Conservation (phyloP, 2,113 vertebrate species). For the Oxyura jamaicensis region DNA sequence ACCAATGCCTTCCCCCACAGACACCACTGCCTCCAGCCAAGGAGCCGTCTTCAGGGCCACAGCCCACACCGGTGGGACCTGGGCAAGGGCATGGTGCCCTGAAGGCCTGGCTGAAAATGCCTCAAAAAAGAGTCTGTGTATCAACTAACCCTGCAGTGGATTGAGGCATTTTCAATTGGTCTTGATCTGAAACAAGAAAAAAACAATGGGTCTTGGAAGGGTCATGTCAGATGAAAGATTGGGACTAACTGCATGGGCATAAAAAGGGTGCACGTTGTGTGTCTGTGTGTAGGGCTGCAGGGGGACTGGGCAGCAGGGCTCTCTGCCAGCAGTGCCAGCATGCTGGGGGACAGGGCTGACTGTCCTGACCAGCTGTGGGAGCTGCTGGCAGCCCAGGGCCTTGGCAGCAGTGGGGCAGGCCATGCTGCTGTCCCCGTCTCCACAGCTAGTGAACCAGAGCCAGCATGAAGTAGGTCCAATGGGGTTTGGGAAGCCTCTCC, state of each 20-base stretch:
- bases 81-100: neutral
- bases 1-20: neutral
- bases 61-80: neutral
- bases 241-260: neutral
- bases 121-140: neutral
- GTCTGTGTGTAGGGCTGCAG: neutral
- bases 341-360: neutral
- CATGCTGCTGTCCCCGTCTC: neutral
- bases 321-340: neutral
- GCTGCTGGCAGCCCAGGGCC: neutral
- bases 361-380: neutral
- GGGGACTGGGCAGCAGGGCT: neutral
- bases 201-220: neutral
- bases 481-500: neutral
- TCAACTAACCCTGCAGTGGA: neutral
- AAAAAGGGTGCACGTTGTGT: neutral
- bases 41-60: neutral
- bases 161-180: neutral
- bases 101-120: neutral
- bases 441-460: neutral
- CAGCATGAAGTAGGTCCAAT: neutral
- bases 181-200: neutral
- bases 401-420: neutral
- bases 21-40: accelerated
- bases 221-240: neutral